Percentiles rank a stretch among this genome's conserved stretches.
Evolutionary conservation across 2,113 vertebrate species (phyloP).

Genomic region (Toxotes chatareus): DNA sequence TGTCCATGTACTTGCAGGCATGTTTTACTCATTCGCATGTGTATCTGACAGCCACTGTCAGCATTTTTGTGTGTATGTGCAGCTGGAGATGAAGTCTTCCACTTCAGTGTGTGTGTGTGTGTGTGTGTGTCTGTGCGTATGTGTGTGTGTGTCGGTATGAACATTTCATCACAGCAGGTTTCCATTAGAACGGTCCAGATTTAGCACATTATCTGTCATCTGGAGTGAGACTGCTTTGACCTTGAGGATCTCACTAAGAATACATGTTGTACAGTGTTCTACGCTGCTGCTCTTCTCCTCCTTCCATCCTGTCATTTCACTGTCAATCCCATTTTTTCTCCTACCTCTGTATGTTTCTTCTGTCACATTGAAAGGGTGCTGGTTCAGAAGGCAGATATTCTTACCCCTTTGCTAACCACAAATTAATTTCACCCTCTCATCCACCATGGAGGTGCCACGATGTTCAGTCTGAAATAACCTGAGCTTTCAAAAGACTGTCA

Average conservation of each 20-base stretch:
- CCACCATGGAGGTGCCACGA: conserved; percentile 12
- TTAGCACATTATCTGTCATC: conserved; percentile 63
- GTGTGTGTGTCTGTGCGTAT: conserved; percentile 8
- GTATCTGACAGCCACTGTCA: conserved; percentile 49
- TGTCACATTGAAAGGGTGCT: neutral
- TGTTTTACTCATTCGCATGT: conserved; percentile 28
- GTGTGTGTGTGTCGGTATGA: conserved; percentile 7
- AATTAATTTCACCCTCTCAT: conserved; percentile 33
- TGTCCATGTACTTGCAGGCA: neutral
- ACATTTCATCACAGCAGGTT: conserved; percentile 56
- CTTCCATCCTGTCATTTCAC: neutral
- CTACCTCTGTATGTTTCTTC: neutral
- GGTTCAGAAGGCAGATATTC: neutral
- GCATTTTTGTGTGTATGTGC: conserved; percentile 24
- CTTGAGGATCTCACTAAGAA: conserved; percentile 56
- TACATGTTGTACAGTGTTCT: conserved; percentile 2
- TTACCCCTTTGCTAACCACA: neutral
- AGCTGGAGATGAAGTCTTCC: conserved; percentile 45
- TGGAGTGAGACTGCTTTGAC: conserved; percentile 48
- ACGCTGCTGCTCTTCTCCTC: neutral
- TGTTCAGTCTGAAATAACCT: conserved; percentile 42
- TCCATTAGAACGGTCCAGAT: conserved; percentile 41
- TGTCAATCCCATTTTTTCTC: neutral
- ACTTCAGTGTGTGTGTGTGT: conserved; percentile 11
- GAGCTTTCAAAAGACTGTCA: conserved; percentile 47